Evolutionary conservation across 2,113 vertebrate species (phyloP), one percentile per base, ranked within the genome.

Genomic region (Phasianus colchicus): DNA sequence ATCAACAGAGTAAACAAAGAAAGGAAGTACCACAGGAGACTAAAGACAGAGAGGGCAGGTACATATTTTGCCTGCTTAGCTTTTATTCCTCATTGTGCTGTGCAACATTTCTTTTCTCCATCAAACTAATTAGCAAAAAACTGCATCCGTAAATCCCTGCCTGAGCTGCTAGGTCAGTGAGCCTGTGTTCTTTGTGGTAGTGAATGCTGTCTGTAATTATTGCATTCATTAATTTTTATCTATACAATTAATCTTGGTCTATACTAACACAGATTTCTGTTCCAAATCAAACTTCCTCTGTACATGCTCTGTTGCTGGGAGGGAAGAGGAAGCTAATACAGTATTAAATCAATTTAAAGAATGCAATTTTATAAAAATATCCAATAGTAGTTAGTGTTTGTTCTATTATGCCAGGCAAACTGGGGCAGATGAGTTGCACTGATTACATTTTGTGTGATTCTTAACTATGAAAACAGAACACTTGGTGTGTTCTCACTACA

Each of bases 201-300:
- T 43, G 67, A 69, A 64, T 75, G 75, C 42, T 83, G 17, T 45
- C 63, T 69, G 38, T 88, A 80, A 92, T 93, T 90, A 92, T 58
- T 93, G 63, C 63, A 71, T 75, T 88, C 75, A 88, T 96, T 85
- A 90, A 71, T 96, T 88, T 85, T 92, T 90, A 54, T 43, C 42
- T 43, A 43, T 43, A 43, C 42, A 43, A 43, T 43, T 43, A 43
- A 43, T 43, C 42, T 78, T 55, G 52, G 70, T 84, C 71, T 89
- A 40, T 83, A 67, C 30, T 77, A 92, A 74, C 63, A 84, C 6
- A 61, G 83, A 92, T 91, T 87, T 78, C 67, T 90, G 24, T 79
- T 85, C 67, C 66, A 64, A 58, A 93, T 67, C 61, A 70, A 63
- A 71, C 63, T 67, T 82, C 24, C 9, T 88, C 63, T 0, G 0